Percentiles rank a stretch among this genome's conserved stretches.
Conservation (phyloP, 2,888 invertebrate genomes). For the Caenorhabditis uteleia region DNA sequence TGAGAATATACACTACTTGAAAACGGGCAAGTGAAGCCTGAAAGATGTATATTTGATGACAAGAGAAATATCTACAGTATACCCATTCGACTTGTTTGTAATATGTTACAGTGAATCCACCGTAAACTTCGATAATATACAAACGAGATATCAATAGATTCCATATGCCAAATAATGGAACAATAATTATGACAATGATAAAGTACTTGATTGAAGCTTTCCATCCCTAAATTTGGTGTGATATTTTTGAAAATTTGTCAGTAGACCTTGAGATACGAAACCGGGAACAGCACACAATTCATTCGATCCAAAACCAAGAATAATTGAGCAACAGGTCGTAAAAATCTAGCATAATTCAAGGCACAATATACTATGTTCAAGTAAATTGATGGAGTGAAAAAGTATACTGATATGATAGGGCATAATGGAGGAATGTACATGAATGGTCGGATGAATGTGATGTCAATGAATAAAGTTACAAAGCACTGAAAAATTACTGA, state of each 20-base stretch:
- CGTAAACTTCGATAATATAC: too few relatives aligned
- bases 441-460: slow-evolving; percentile 6
- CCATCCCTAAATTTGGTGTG: too few relatives aligned
- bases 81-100: too few relatives aligned
- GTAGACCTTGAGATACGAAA: slow-evolving; percentile 3
- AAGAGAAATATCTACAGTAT: too few relatives aligned
- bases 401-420: neutral
- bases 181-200: slow-evolving; percentile 1
- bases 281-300: slow-evolving; percentile 7
- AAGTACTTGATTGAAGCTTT: neutral
- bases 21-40: too few relatives aligned
- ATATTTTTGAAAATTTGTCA: too few relatives aligned
- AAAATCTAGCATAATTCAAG: slow-evolving; percentile 2
- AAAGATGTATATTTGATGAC: too few relatives aligned
- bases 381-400: neutral
- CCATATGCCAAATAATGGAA: slow-evolving; percentile 19
- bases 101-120: too few relatives aligned
- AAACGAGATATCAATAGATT: slow-evolving; percentile 14
- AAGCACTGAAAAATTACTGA: slow-evolving; percentile 14
- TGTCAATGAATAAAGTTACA: slow-evolving; percentile 6
- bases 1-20: too few relatives aligned
- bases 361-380: slow-evolving; percentile 10
- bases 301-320: slow-evolving; percentile 12
- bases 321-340: slow-evolving; percentile 9
- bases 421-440: slow-evolving; percentile 23